These are phyloP conservation scores for Sarcophaga variegata DNA, from an alignment of 2,888 invertebrate genomes.

Conservation along the genomic window DNA sequence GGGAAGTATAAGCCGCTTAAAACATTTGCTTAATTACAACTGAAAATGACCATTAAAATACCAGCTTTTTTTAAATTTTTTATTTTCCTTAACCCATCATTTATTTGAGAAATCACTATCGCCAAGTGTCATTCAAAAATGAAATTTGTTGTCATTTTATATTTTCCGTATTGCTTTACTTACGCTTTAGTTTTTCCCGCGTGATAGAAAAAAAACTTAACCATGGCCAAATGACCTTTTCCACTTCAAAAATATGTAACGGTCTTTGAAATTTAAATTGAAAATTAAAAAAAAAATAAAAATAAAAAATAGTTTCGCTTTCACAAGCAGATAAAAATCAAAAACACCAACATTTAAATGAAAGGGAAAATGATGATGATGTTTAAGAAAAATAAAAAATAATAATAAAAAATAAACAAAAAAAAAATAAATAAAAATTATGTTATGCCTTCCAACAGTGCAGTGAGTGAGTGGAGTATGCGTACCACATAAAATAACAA, in stretches of 20 bases:
- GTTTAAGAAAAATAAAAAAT: neutral
- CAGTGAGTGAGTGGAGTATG: neutral
- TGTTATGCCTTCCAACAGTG: constrained; percentile 35
- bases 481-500: neutral
- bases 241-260: constrained; percentile 13
- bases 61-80: neutral
- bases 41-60: neutral
- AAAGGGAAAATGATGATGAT: constrained; percentile 44
- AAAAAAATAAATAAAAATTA: constrained; percentile 7
- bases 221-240: constrained; percentile 11
- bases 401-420: neutral
- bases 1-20: no score
- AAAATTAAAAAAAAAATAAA: neutral
- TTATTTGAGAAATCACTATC: no score
- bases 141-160: neutral
- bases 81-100: neutral
- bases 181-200: neutral
- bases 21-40: no score
- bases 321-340: constrained; percentile 27
- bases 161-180: neutral
- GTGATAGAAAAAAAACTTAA: neutral
- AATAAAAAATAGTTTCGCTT: constrained; percentile 40
- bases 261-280: constrained; percentile 1
- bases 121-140: no score
- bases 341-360: constrained; percentile 20